Conservation (phyloP, 2,797 vertebrate genomes). For the Salmo trutta region DNA sequence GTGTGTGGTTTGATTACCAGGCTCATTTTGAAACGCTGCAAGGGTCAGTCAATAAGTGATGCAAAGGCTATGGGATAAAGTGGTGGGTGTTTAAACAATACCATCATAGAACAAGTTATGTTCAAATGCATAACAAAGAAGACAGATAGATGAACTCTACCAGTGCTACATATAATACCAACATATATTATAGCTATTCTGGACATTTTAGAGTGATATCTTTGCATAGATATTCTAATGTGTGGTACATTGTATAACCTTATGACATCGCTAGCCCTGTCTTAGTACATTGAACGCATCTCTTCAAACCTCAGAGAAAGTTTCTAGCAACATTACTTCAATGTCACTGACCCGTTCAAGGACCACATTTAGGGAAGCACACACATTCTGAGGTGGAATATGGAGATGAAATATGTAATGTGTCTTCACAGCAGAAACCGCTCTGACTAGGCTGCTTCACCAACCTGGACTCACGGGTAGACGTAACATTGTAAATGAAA, state of each 20-base stretch:
- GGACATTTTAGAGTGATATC: background rate
- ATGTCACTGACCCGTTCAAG: constrained; percentile 35
- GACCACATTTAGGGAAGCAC: constrained; percentile 42
- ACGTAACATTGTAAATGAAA: no score
- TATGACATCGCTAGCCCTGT: background rate
- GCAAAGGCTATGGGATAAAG: background rate
- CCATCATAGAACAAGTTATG: background rate
- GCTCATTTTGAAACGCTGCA: background rate
- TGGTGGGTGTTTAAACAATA: background rate
- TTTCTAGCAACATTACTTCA: background rate
- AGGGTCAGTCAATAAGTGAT: background rate
- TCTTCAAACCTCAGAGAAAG: background rate
- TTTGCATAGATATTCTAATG: background rate
- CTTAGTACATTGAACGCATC: background rate
- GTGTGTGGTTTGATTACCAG: background rate
- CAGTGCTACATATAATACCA: background rate
- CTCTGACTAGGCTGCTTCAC: constrained; percentile 67
- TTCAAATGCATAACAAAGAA: background rate
- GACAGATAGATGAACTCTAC: background rate
- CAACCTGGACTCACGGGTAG: no score
- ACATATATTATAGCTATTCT: background rate
- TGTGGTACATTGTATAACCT: background rate
- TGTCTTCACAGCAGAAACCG: constrained; percentile 60
- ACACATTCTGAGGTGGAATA: constrained; percentile 55
- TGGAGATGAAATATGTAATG: constrained; percentile 65